Conservation (phyloP, 2,797 vertebrate genomes). For the Lepilemur septentrionalis region DNA sequence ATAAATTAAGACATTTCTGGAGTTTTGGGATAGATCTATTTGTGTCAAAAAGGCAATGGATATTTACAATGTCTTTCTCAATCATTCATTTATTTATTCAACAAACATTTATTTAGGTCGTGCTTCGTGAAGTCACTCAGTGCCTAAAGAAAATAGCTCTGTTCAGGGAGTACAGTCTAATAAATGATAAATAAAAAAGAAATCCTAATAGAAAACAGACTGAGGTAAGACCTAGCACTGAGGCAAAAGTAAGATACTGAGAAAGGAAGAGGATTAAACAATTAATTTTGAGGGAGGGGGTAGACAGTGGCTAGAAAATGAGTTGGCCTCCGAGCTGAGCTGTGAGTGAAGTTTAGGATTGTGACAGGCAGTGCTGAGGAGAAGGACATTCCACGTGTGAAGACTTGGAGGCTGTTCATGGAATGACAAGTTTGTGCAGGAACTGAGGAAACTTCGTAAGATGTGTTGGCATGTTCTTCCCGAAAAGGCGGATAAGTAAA, state of each 20-base stretch:
- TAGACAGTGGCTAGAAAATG: neutral
- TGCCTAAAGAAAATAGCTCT: constrained; percentile 29
- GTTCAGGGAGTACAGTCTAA: neutral
- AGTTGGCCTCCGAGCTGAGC: neutral
- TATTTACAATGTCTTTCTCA: constrained; percentile 12
- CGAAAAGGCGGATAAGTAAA: neutral
- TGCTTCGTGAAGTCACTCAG: constrained; percentile 5
- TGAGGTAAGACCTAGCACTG: neutral
- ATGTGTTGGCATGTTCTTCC: neutral
- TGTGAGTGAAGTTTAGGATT: neutral
- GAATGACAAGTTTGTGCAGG: neutral
- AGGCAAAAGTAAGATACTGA: neutral
- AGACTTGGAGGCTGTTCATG: neutral
- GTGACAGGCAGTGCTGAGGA: neutral
- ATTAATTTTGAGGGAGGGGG: neutral
- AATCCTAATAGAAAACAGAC: constrained; percentile 30
- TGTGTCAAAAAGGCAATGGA: constrained; percentile 1
- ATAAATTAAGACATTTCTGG: constrained; percentile 34
- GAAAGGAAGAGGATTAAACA: neutral
- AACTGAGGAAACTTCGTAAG: neutral
- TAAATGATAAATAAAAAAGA: constrained; percentile 32
- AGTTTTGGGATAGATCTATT: constrained; percentile 8
- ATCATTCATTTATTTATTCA: constrained; percentile 37
- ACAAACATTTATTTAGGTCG: constrained; percentile 35
- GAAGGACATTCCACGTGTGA: neutral